These are phyloP conservation scores for Tarsius wallacei DNA, from an alignment of 2,797 vertebrate species.

Conservation along the genomic window DNA sequence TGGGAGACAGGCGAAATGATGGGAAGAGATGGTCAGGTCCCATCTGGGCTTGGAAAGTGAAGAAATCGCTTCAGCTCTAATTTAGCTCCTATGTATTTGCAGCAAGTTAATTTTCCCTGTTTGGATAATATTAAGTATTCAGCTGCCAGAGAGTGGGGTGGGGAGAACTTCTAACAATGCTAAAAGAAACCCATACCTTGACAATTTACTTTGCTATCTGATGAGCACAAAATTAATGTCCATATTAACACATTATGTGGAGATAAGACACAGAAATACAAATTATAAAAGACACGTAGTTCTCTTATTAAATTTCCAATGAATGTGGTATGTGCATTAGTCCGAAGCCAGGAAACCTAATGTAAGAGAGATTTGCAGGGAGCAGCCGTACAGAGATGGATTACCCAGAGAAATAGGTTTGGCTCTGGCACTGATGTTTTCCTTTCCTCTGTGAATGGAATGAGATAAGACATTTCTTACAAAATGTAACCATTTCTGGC, in stretches of 20 bases:
- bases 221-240: constrained; percentile 84
- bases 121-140: constrained; percentile 74
- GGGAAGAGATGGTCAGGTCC: neutral
- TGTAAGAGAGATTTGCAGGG: constrained; percentile 21
- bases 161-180: constrained; percentile 33
- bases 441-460: constrained; percentile 73
- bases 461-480: constrained; percentile 79
- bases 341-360: constrained; percentile 54
- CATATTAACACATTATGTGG: constrained; percentile 67
- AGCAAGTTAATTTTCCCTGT: constrained; percentile 54
- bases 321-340: neutral
- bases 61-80: neutral
- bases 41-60: constrained; percentile 3
- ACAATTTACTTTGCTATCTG: constrained; percentile 80
- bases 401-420: constrained; percentile 54
- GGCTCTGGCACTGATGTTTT: constrained; percentile 63
- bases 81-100: neutral
- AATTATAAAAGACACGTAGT: constrained; percentile 49
- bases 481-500: constrained; percentile 70
- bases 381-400: constrained; percentile 64
- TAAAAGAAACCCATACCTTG: constrained; percentile 72
- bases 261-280: constrained; percentile 75
- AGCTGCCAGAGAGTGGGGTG: neutral
- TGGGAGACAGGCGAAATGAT: neutral
- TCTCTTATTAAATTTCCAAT: constrained; percentile 65